These are phyloP conservation scores for Aquatica leii DNA, from an alignment of 2,888 invertebrate genomes.

Conservation along the genomic window DNA sequence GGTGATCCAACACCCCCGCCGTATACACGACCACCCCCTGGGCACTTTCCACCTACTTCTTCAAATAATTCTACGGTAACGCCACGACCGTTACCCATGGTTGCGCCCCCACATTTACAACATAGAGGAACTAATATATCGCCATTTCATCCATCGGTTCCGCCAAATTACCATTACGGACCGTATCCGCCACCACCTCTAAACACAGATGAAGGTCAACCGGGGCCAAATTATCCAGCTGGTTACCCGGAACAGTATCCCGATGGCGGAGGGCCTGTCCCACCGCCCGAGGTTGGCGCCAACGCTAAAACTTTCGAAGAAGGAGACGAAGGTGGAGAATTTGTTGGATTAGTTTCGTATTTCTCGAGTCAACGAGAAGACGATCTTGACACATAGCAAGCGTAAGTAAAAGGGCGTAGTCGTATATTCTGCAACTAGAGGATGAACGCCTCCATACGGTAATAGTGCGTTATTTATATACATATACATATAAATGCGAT, in stretches of 20 bases:
- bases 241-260: conserved; percentile 53
- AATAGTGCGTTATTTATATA: conserved; percentile 13
- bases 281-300: conserved; percentile 45
- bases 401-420: conserved; percentile 26
- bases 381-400: conserved; percentile 79
- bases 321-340: conserved; percentile 74
- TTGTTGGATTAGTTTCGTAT: conserved; percentile 90
- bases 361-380: conserved; percentile 91
- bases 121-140: conserved; percentile 55
- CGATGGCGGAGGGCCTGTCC: conserved; percentile 36
- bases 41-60: conserved; percentile 51
- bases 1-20: conserved; percentile 50
- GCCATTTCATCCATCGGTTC: conserved; percentile 62
- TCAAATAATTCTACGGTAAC: conserved; percentile 26
- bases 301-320: conserved; percentile 63
- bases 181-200: conserved; percentile 59
- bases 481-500: conserved; percentile 14
- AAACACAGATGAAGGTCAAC: conserved; percentile 56
- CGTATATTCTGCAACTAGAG: background rate
- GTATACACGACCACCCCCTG: conserved; percentile 57
- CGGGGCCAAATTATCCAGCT: conserved; percentile 57
- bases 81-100: conserved; percentile 18
- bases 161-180: conserved; percentile 61
- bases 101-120: conserved; percentile 36
- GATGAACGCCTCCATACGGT: conserved; percentile 24